Evolutionary conservation across 1,140 invertebrate genomes (phyloP), one percentile per base, ranked within the genome.

Genomic region (Zaprionus ornatus): DNA sequence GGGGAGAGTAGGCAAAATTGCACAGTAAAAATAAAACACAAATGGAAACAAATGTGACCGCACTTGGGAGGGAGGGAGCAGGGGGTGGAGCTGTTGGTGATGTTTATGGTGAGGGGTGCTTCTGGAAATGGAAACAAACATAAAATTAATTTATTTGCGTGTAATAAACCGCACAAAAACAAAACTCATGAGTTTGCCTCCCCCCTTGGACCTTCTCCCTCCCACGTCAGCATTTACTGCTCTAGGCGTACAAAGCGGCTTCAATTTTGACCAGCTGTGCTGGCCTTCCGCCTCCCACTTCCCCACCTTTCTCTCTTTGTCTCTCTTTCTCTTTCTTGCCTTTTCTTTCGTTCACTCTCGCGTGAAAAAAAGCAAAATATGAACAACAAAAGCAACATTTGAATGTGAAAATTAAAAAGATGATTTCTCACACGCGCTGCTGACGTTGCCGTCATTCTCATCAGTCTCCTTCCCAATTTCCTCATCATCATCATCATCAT

Each of bases 131-230:
- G 66, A 80, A 88, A 72, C 74, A 79, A 88, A 82, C 85, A 90
- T 88, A 79, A 85, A 90, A 90, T 67, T 85, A 90, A 90, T 90
- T 90, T 90, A 90, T 90, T 90, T 90, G 85, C 85, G 85, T 85
- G 81, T 82, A 85, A 90, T 90, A 90, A 90, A 90, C 85, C 85
- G 80, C 85, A 82, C 85, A 90, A 88, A 84, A 87, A 78, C 71
- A 88, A 84, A 87, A 80, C 73, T 69, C 57, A 42, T 62, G 57
- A 74, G 61, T 57, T 62, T 61, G 35, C 15, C 29, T 45, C 0
- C 4, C 27, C 56, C 52, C n/a, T 21, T 45, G 29, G 50, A 10
- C 48, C n/a, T 23, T 48, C 3, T 19, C 35, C 59, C 45, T 35
- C 15, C 40, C 54, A 19, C 37, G 12, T 15, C 52, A 45, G 35